A percentile compares a stretch with the other conserved stretches of the same genome.
phyloP scores from a whole-genome alignment of 2,797 vertebrate species.

The Artibeus lituratus region DNA sequence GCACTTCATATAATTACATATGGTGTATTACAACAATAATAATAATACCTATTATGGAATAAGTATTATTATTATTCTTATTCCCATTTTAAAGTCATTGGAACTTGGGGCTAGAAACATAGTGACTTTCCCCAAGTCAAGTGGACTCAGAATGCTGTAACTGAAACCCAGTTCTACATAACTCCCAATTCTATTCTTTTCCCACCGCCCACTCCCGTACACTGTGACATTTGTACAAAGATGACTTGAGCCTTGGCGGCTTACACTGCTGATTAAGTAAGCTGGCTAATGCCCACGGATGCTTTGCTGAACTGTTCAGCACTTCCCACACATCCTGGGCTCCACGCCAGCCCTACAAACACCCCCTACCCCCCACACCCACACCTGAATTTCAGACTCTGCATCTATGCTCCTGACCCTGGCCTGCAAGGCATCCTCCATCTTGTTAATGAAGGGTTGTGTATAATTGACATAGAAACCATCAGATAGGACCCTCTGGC shows the following conservation, averaged over 20 bases:
- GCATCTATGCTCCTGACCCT: not conserved
- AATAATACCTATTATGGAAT: too few relatives aligned
- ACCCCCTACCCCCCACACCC: not conserved
- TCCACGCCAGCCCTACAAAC: not conserved
- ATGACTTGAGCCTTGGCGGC: not conserved
- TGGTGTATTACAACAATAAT: not conserved
- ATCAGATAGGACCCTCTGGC: not conserved
- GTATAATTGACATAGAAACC: not conserved
- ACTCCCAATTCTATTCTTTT: not conserved
- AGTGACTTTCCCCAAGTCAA: not conserved
- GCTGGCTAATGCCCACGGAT: not conserved
- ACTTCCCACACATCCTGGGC: slow-evolving; percentile 23
- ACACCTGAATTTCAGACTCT: not conserved
- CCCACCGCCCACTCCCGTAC: not conserved
- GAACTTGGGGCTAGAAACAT: not conserved
- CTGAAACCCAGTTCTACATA: not conserved
- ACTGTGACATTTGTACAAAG: not conserved
- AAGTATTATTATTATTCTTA: not conserved
- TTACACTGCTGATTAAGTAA: not conserved
- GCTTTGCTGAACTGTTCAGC: not conserved
- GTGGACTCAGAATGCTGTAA: not conserved
- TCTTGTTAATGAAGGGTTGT: not conserved
- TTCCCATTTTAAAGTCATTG: not conserved
- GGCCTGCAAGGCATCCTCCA: not conserved
- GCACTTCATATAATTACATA: not conserved